phyloP scores from a whole-genome alignment of 2,888 invertebrate species.

The Chrysina gloriosa region DNA sequence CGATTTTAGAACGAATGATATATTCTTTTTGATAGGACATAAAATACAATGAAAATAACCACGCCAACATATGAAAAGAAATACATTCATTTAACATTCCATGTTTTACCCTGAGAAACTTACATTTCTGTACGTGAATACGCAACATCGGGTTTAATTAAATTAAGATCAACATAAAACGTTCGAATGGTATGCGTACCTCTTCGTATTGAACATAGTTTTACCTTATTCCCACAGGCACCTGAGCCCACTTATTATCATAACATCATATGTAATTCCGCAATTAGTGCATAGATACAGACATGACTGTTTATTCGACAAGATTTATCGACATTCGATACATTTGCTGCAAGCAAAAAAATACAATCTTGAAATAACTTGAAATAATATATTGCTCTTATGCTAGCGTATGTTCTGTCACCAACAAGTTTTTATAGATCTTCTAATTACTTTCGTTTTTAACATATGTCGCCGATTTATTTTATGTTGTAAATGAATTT shows the following conservation, averaged over 20 bases:
- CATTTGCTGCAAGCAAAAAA: slow-evolving; percentile 36
- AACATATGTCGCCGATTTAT: no score
- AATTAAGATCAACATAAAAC: slow-evolving; percentile 37
- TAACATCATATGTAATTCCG: slow-evolving; percentile 42
- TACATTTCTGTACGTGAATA: not conserved
- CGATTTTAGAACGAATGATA: no score
- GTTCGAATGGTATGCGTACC: slow-evolving; percentile 29
- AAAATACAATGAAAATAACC: no score
- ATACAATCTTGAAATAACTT: slow-evolving; percentile 27
- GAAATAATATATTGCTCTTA: slow-evolving; percentile 24
- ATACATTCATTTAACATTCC: not conserved
- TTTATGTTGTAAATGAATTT: no score
- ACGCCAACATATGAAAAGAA: not conserved
- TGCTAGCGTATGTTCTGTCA: not conserved
- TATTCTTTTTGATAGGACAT: no score
- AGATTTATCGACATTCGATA: slow-evolving; percentile 39
- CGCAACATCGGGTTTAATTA: slow-evolving; percentile 18
- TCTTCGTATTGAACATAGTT: slow-evolving; percentile 36
- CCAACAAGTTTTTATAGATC: no score
- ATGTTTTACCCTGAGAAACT: slow-evolving; percentile 1
- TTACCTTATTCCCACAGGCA: slow-evolving; percentile 41
- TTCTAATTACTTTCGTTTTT: no score
- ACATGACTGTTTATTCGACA: slow-evolving; percentile 37
- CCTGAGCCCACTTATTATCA: slow-evolving; percentile 41
- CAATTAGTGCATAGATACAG: slow-evolving; percentile 41